Evolutionary conservation across 64 coral and sea anemone species (phyloP), one percentile per base, ranked within the genome.

Genomic region (Astreopora myriophthalma): DNA sequence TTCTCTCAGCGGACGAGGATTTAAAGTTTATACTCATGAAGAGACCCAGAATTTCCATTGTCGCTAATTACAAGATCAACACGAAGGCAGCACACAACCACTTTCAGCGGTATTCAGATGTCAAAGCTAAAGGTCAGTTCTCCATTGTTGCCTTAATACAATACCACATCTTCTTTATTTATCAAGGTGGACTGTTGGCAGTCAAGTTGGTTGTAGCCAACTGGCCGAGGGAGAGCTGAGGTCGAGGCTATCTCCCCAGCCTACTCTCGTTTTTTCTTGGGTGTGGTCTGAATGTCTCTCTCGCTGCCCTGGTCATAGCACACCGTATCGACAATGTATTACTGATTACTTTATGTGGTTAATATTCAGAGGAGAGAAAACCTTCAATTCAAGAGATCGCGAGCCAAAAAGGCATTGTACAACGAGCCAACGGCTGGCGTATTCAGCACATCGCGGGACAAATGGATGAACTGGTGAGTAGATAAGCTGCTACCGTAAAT

Each of bases 21-120:
- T 78, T 99, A 73, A 99, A 99, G 76, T 99, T 99, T 24, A 96
- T 99, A 32, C 74, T 99, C n/a, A 76, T 91, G 28, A 99, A 99
- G 73, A 86, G 97, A 87, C 97, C 94, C 5, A 96, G 86, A 57
- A 93, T 99, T 31, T 99, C 97, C 9, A 99, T 99, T 11, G 95
- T 80, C 75, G 97, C 94, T 33, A 92, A 94, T 46, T 99, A 99
- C 51, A 93, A 89, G 83, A 88, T 99, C 16, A 99, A 99, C 60
- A 93, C 90, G 6, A 99, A 95, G 36, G 97, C 97, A 1, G 97
- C 97, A 22, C 97, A 99, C 52, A 99, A 99, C 51, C 97, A 99
- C 57, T 99, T 99, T 57, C 94, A 93, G 28, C 71, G 91, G 74
- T 99, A 99, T 88, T 96, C 97, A 36, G 97, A 99, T 89, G 94